A percentile compares a stretch with the other conserved stretches of the same genome.
Conservation (phyloP, 2,797 vertebrate genomes). For the Artibeus jamaicensis region DNA sequence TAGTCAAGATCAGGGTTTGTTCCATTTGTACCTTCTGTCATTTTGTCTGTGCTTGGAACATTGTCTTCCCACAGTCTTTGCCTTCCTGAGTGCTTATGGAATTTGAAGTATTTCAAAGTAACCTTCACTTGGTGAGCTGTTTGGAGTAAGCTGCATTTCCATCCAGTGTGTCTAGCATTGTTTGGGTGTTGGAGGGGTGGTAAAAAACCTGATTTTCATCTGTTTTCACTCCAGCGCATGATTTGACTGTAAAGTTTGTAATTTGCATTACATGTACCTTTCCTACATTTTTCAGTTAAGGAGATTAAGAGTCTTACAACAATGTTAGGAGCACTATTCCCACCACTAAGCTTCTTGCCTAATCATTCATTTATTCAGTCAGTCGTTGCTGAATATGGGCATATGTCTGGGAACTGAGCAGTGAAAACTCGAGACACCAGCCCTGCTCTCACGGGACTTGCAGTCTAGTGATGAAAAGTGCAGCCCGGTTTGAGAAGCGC, state of each 20-base stretch:
- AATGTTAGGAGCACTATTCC: not conserved
- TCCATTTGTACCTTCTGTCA: slow-evolving; percentile 45
- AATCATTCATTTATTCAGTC: not conserved
- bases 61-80: slow-evolving; percentile 32
- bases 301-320: not conserved
- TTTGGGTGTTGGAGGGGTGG: not conserved
- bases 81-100: slow-evolving; percentile 3
- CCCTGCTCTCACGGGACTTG: not conserved
- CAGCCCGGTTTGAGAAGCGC: not conserved
- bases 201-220: not conserved
- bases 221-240: not conserved
- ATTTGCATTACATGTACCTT: not conserved
- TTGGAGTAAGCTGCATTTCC: not conserved
- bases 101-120: slow-evolving; percentile 64
- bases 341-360: not conserved
- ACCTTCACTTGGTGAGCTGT: not conserved
- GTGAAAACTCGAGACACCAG: not conserved
- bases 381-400: not conserved
- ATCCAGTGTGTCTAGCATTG: slow-evolving; percentile 5
- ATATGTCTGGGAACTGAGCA: not conserved
- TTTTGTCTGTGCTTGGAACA: slow-evolving; percentile 28
- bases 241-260: slow-evolving; percentile 14
- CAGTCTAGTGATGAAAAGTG: not conserved
- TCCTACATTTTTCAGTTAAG: slow-evolving; percentile 3
- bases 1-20: slow-evolving; percentile 6